Base-by-base conservation (phyloP, 2,888 invertebrate genomes). In the Nomada goodeniana region DNA sequence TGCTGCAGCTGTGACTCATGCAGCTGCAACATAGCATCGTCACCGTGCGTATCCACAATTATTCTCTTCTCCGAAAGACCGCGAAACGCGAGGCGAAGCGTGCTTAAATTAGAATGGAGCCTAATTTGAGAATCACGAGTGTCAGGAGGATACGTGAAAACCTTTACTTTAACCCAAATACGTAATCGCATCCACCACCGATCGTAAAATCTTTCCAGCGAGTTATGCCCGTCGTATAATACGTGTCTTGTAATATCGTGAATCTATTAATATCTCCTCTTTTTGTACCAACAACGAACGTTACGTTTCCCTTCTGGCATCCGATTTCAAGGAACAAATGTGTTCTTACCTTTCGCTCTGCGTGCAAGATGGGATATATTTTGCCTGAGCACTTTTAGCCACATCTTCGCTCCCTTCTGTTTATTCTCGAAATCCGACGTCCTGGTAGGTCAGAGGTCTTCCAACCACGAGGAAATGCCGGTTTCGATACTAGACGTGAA, bases 301-400 rank as follows among this genome's bases (percentile, higher is more conserved):
- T 36, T 5, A 44, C 42, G 42, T 52, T n/a, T 78, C 50, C 26
- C 55, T 11, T 36, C 20, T 9, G 0, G 52, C 2, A 2, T 50
- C 50, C 42, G 11, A 64, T 63, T 77, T 63, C 20, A 52, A 64
- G 47, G n/a, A 47, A n/a, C 3, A 47, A 64, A 47, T 1, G 42
- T 20, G 52, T 52, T 36, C 82, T 86, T 91, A 93, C 93, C 93
- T 91, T 92, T 93, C 60, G 91, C 91, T 76, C 92, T 86, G 11
- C 93, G 91, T 68, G 93, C 90, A 70, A 93, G 82, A 71, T 92
- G 92, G 29, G 92, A 90, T 76, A 93, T 89, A 82, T 93, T 93
- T 76, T 93, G 93, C 68, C 93, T 86, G 15, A 93, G 82, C 75
- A 93, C 90, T 82, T 93, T 93, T 42, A 93, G 90, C 93, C 93